These are phyloP conservation scores for Lithophane ornitopus DNA, from an alignment of 2,888 invertebrate genomes.

Conservation along the genomic window DNA sequence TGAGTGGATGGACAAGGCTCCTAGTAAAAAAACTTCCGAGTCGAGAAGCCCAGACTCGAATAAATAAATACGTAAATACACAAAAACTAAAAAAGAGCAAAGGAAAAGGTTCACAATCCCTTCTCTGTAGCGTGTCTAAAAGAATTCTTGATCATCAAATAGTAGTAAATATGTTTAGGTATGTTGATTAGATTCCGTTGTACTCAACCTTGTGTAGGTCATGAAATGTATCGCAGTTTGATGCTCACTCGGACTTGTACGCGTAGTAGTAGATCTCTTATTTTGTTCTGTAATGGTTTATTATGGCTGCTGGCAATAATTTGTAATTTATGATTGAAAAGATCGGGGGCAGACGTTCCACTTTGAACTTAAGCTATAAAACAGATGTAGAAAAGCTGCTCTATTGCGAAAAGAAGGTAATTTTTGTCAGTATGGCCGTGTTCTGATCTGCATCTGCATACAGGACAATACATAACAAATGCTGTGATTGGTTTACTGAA, in stretches of 20 bases:
- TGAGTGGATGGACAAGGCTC: no score
- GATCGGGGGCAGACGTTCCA: background rate
- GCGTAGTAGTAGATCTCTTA: slow-evolving; percentile 30
- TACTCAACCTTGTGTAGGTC: slow-evolving; percentile 53
- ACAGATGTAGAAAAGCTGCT: background rate
- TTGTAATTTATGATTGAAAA: slow-evolving; percentile 12
- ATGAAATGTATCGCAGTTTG: slow-evolving; percentile 45
- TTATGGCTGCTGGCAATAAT: background rate
- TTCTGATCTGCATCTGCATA: background rate
- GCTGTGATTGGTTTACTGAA: background rate
- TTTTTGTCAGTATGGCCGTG: background rate
- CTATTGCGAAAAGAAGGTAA: background rate
- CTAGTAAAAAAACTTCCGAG: no score
- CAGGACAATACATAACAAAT: background rate
- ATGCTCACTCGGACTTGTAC: slow-evolving; percentile 21
- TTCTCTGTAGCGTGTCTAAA: slow-evolving; percentile 17
- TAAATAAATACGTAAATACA: no score
- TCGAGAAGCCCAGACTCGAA: no score
- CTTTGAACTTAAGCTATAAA: slow-evolving; percentile 12
- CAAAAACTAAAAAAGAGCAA: background rate
- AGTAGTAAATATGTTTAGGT: slow-evolving; percentile 47
- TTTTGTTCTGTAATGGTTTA: slow-evolving; percentile 20
- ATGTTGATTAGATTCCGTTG: slow-evolving; percentile 48
- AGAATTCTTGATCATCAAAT: slow-evolving; percentile 46
- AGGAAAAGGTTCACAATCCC: slow-evolving; percentile 29